A percentile compares a stretch with the other conserved stretches of the same genome.
Evolutionary conservation across 2,888 invertebrate genomes (phyloP).

Genomic region (Sepiola atlantica): DNA sequence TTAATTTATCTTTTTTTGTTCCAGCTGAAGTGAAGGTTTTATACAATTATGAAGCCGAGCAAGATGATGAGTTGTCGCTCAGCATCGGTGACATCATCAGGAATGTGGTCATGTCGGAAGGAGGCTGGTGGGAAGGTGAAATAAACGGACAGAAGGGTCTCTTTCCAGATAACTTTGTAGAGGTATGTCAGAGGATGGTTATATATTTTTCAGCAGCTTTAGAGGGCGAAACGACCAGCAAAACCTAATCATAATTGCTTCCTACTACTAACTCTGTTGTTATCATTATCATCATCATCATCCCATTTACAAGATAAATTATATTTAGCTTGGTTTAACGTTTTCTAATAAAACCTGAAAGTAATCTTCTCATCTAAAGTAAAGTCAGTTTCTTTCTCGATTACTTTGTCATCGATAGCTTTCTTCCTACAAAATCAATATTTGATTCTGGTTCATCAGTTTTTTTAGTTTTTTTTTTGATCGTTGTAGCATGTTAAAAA

Average conservation of each 20-base stretch:
- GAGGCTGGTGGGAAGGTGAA: constrained; percentile 95
- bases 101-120: constrained; percentile 84
- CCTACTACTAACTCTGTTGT: background rate
- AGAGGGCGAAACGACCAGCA: background rate
- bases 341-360: no score
- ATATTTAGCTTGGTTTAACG: no score
- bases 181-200: constrained; percentile 61
- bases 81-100: constrained; percentile 88
- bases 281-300: no score
- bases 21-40: constrained; percentile 87
- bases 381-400: no score
- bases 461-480: no score
- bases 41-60: constrained; percentile 84
- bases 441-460: no score
- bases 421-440: no score
- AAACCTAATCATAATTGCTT: constrained; percentile 32
- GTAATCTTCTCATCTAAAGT: no score
- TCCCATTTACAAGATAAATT: no score
- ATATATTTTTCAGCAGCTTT: constrained; percentile 37
- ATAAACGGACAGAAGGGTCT: constrained; percentile 87
- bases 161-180: constrained; percentile 95
- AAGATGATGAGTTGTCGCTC: constrained; percentile 88
- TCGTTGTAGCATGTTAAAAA: no score
- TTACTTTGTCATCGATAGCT: no score
- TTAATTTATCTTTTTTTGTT: constrained; percentile 50